Percentiles rank a stretch among this genome's conserved stretches.
phyloP scores from a whole-genome alignment of 2,888 invertebrate species.

The Caradrina kadenii region DNA sequence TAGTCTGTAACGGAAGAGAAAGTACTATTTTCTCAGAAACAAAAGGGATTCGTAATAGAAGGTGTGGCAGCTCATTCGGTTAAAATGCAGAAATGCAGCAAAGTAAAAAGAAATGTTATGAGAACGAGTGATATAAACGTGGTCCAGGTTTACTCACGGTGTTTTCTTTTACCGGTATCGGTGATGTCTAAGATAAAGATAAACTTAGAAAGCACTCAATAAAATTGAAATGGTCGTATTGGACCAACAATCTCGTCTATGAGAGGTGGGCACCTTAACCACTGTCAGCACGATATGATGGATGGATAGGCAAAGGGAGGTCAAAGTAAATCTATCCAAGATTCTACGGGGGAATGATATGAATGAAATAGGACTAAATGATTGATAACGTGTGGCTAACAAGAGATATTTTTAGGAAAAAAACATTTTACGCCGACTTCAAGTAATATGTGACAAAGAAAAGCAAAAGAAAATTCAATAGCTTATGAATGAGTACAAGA shows the following conservation, averaged over 20 bases:
- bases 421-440: background rate
- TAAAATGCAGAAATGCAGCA: background rate
- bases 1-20: conserved; percentile 30
- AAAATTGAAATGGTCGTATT: too few relatives aligned
- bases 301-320: background rate
- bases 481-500: background rate
- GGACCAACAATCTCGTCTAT: too few relatives aligned
- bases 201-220: too few relatives aligned
- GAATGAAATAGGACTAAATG: background rate
- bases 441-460: too few relatives aligned
- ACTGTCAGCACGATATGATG: background rate
- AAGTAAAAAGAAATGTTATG: too few relatives aligned
- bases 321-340: background rate
- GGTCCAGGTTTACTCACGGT: too few relatives aligned
- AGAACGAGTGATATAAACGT: background rate
- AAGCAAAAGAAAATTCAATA: too few relatives aligned
- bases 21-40: conserved; percentile 32
- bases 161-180: too few relatives aligned
- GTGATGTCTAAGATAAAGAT: too few relatives aligned
- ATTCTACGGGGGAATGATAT: background rate
- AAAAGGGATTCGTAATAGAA: conserved; percentile 16
- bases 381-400: too few relatives aligned
- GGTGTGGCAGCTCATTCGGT: background rate
- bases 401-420: background rate
- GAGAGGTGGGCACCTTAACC: too few relatives aligned